Conservation (phyloP, 2,113 vertebrate species). For the Nesogale talazaci region DNA sequence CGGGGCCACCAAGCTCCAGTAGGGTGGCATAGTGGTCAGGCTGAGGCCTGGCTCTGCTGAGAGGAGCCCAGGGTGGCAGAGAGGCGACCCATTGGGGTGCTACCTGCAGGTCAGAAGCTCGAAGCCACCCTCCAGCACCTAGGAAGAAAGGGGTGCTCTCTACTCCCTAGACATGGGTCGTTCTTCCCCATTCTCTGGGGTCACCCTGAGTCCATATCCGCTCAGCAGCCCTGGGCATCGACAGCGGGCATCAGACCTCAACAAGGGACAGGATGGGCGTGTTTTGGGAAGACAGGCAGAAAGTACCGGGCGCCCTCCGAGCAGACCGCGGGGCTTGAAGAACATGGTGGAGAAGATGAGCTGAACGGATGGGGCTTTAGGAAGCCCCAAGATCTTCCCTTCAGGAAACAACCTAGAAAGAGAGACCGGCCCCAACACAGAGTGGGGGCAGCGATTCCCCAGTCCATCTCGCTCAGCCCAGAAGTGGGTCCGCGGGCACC, state of each 20-base stretch:
- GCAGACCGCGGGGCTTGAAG: neutral
- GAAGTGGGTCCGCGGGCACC: neutral
- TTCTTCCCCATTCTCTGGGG: too few species aligned
- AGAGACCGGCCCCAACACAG: neutral
- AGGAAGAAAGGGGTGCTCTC: too few species aligned
- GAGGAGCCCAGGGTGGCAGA: neutral
- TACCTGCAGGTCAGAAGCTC: too few species aligned
- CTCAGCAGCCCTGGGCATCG: neutral
- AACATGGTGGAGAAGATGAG: neutral
- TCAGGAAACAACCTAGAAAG: neutral
- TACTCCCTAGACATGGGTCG: too few species aligned
- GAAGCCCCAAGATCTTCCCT: conserved; percentile 17
- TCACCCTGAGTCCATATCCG: too few species aligned
- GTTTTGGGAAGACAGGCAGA: neutral
- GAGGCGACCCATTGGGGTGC: too few species aligned
- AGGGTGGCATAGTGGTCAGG: neutral
- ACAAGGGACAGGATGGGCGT: neutral
- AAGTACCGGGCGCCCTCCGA: neutral
- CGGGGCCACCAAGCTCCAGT: neutral
- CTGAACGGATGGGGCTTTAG: neutral
- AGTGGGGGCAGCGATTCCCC: neutral
- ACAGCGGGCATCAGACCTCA: neutral
- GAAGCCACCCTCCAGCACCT: too few species aligned
- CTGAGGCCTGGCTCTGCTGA: neutral
- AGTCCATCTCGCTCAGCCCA: neutral